Evolutionary conservation across 2,888 invertebrate species (phyloP).

Genomic region (Eulithis testata): DNA sequence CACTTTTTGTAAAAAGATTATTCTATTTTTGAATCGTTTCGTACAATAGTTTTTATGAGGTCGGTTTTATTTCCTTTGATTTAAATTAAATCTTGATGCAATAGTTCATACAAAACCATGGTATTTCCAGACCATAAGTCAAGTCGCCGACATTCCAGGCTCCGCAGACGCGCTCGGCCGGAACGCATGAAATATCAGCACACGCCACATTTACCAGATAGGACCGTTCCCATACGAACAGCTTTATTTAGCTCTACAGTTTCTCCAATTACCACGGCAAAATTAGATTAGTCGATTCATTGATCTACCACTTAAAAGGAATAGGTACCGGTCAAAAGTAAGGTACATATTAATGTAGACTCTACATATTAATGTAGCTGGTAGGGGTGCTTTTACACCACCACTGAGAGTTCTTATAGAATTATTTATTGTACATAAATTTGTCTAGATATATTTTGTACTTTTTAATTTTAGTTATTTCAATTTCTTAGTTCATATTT

Average conservation of each 20-base stretch:
- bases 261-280: not conserved
- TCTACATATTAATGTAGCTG: too few species aligned
- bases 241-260: not conserved
- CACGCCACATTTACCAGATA: constrained; percentile 45
- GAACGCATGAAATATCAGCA: constrained; percentile 42
- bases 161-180: constrained; percentile 27
- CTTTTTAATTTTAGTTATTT: too few species aligned
- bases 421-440: too few species aligned
- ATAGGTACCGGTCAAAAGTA: too few species aligned
- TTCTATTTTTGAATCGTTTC: too few species aligned
- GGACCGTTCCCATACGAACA: constrained; percentile 3
- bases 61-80: not conserved
- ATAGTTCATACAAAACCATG: not conserved
- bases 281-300: constrained; percentile 1
- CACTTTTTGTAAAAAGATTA: too few species aligned
- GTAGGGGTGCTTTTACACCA: too few species aligned
- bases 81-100: not conserved
- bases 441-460: too few species aligned
- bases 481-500: too few species aligned
- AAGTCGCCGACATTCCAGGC: constrained; percentile 32
- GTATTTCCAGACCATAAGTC: constrained; percentile 30
- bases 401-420: too few species aligned
- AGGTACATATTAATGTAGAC: too few species aligned
- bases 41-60: too few species aligned
- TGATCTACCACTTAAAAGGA: not conserved